A percentile compares a stretch with the other conserved stretches of the same genome.
Conservation (phyloP, 2,888 invertebrate genomes). For the Limnephilus auricula region DNA sequence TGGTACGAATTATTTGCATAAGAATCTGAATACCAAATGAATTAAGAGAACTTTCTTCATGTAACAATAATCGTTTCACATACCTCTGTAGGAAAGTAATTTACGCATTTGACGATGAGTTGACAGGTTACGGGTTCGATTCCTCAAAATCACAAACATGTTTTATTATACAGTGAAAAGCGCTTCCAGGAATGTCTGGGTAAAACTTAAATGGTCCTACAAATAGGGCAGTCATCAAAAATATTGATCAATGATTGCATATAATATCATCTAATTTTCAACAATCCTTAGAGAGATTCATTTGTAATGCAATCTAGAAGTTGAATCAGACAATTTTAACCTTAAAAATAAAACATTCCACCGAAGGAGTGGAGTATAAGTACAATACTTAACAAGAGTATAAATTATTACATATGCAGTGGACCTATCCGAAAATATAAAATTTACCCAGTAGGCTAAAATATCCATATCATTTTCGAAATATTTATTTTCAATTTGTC, state of each 20-base stretch:
- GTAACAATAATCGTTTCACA: background rate
- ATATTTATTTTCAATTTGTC: too few species aligned
- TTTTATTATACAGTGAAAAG: background rate
- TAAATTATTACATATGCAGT: too few species aligned
- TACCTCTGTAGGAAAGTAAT: background rate
- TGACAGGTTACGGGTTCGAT: background rate
- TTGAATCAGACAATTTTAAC: too few species aligned
- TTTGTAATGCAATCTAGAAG: too few species aligned
- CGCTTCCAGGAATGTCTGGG: background rate
- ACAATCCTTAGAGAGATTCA: too few species aligned
- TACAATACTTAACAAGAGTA: too few species aligned
- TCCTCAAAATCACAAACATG: background rate
- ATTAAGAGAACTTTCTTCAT: background rate
- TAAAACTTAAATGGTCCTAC: background rate
- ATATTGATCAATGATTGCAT: background rate
- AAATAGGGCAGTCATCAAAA: background rate
- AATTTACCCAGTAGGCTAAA: too few species aligned
- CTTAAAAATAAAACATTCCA: too few species aligned
- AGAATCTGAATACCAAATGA: background rate
- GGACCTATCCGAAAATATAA: too few species aligned
- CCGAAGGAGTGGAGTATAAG: too few species aligned
- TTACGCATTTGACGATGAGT: background rate
- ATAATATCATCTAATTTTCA: background rate
- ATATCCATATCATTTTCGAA: too few species aligned
- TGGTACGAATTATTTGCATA: background rate